A percentile compares a stretch with the other conserved stretches of the same genome.
Evolutionary conservation across 2,888 invertebrate genomes (phyloP).

Genomic region (Chloroclystis v-ata): DNA sequence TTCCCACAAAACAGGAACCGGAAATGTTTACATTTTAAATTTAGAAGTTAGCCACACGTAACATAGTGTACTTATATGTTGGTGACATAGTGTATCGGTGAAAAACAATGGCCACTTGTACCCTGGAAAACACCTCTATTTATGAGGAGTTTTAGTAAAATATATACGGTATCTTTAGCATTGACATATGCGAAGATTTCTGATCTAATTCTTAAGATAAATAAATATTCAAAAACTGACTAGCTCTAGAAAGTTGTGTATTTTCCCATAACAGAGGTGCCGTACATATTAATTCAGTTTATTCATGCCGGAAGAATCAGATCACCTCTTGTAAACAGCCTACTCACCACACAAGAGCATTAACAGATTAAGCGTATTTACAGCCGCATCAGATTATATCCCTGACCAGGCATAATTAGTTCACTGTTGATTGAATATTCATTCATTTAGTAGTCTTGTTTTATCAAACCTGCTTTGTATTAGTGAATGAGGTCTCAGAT

Average conservation of each 20-base stretch:
- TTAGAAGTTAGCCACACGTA: too few species aligned
- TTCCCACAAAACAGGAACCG: too few species aligned
- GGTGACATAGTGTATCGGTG: too few species aligned
- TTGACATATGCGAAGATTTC: too few species aligned
- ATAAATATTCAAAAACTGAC: too few species aligned
- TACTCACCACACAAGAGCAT: slow-evolving; percentile 30
- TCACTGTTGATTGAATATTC: slow-evolving; percentile 59
- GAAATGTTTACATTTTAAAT: background rate
- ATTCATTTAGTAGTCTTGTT: slow-evolving; percentile 30
- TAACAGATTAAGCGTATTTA: slow-evolving; percentile 38
- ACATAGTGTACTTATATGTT: too few species aligned
- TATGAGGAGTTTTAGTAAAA: too few species aligned
- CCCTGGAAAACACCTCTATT: too few species aligned
- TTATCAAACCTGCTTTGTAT: background rate
- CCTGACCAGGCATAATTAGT: slow-evolving; percentile 53
- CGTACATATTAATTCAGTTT: slow-evolving; percentile 10
- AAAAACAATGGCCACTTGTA: too few species aligned
- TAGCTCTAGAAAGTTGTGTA: slow-evolving; percentile 2
- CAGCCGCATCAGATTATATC: slow-evolving; percentile 39
- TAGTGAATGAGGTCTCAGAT: background rate
- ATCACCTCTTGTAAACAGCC: slow-evolving; percentile 26
- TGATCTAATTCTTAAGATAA: too few species aligned
- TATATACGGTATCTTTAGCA: too few species aligned
- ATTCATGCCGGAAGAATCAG: slow-evolving; percentile 21
- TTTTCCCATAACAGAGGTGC: slow-evolving; percentile 12